Conservation (phyloP, 2,797 vertebrate genomes). For the Falco novaeseelandiae region DNA sequence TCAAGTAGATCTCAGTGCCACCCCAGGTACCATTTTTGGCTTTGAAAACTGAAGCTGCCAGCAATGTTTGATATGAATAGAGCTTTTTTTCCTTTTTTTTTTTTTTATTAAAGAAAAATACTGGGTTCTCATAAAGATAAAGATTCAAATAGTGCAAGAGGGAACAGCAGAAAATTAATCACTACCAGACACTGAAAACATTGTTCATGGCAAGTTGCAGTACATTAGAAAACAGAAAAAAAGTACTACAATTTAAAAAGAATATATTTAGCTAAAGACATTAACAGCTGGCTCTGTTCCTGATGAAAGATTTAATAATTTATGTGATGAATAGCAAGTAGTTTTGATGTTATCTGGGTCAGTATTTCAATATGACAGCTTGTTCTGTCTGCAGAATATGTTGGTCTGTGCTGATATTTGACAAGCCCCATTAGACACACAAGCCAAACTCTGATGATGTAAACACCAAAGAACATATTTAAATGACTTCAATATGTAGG, state of each 20-base stretch:
- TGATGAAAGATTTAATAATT: conserved; percentile 23
- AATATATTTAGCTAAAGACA: not conserved
- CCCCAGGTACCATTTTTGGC: not conserved
- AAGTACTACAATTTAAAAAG: not conserved
- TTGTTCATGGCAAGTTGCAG: not conserved
- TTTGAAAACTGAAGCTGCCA: not conserved
- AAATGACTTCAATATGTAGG: not conserved
- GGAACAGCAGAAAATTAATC: not conserved
- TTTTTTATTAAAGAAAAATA: not conserved
- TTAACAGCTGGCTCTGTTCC: not conserved
- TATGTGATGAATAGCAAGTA: not conserved
- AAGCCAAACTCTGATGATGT: not conserved
- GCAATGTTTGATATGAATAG: not conserved
- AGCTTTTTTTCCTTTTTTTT: not conserved
- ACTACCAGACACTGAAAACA: not conserved
- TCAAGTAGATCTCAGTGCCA: not conserved
- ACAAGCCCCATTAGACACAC: not conserved
- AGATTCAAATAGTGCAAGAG: not conserved
- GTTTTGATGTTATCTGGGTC: conserved; percentile 4
- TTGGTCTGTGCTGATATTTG: not conserved
- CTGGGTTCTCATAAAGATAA: not conserved
- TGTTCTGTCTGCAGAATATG: not conserved
- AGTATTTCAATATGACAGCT: conserved; percentile 7
- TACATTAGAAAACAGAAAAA: not conserved
- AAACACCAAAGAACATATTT: not conserved